phyloP scores from a whole-genome alignment of 1,140 invertebrate species.

The Homarus americanus region DNA sequence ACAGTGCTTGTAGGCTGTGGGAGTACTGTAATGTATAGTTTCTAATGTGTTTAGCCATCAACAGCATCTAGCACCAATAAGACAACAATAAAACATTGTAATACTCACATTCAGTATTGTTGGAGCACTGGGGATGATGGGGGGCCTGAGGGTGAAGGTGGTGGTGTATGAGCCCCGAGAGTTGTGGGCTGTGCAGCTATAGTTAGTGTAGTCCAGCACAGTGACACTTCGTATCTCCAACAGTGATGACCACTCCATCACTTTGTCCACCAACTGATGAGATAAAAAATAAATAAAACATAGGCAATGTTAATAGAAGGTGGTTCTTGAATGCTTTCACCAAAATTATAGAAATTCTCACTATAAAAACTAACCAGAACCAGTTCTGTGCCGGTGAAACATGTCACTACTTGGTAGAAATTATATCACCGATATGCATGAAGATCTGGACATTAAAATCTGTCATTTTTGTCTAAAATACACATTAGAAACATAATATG shows the following conservation, averaged over 20 bases:
- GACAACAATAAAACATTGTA: not conserved
- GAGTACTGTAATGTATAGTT: too few relatives aligned
- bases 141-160: constrained; percentile 32
- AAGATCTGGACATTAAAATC: not conserved
- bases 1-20: too few relatives aligned
- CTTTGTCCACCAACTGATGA: constrained; percentile 37
- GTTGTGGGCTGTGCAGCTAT: constrained; percentile 48
- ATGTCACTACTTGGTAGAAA: too few relatives aligned
- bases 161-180: constrained; percentile 4
- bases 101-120: constrained; percentile 22
- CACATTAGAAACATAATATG: too few relatives aligned
- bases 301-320: too few relatives aligned
- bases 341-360: too few relatives aligned
- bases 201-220: constrained; percentile 12
- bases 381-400: too few relatives aligned
- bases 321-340: too few relatives aligned
- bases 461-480: too few relatives aligned
- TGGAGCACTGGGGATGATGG: not conserved
- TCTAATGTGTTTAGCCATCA: not conserved
- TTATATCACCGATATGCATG: too few relatives aligned
- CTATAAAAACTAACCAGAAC: too few relatives aligned
- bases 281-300: not conserved
- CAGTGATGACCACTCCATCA: constrained; percentile 51
- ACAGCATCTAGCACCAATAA: not conserved
- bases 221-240: constrained; percentile 35